Percentiles rank a stretch among this genome's conserved stretches.
These are phyloP conservation scores for Serilophus lunatus DNA, from an alignment of 2,113 vertebrate species.

Conservation along the genomic window DNA sequence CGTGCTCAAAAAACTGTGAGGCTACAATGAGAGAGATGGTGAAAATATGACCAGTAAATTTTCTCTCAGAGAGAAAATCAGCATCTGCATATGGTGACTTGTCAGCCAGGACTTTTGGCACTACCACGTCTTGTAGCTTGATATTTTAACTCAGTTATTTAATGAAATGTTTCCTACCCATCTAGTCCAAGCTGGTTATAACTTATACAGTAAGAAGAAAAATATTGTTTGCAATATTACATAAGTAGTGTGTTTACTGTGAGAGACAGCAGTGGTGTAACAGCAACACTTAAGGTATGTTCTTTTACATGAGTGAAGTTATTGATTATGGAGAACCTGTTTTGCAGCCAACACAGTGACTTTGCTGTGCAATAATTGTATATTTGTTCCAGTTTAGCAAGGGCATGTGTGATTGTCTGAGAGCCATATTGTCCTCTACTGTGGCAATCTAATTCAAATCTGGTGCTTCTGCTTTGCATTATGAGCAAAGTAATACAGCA, in stretches of 20 bases:
- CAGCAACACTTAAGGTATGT: not conserved
- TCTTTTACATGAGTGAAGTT: constrained; percentile 5
- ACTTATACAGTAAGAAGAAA: not conserved
- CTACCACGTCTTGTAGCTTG: not conserved
- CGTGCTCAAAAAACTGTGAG: not conserved
- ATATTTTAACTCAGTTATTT: not conserved
- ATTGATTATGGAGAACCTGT: not conserved
- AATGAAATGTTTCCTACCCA: not conserved
- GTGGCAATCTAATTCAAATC: constrained; percentile 60
- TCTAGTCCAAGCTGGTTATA: not conserved
- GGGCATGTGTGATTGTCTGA: constrained; percentile 39
- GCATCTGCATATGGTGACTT: not conserved
- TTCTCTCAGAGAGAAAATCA: not conserved
- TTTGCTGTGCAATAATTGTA: constrained; percentile 30
- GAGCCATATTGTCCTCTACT: constrained; percentile 58
- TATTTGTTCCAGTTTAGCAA: constrained; percentile 38
- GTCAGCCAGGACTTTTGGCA: not conserved
- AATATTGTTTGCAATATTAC: not conserved
- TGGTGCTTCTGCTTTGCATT: constrained; percentile 64
- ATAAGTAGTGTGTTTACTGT: not conserved
- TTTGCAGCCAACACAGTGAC: not conserved
- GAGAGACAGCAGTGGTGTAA: not conserved
- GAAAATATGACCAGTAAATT: not conserved
- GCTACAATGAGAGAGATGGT: not conserved
- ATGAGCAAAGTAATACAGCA: constrained; percentile 59